Base-by-base conservation (phyloP, 2,888 invertebrate genomes). In the Dinocampus coccinellae region DNA sequence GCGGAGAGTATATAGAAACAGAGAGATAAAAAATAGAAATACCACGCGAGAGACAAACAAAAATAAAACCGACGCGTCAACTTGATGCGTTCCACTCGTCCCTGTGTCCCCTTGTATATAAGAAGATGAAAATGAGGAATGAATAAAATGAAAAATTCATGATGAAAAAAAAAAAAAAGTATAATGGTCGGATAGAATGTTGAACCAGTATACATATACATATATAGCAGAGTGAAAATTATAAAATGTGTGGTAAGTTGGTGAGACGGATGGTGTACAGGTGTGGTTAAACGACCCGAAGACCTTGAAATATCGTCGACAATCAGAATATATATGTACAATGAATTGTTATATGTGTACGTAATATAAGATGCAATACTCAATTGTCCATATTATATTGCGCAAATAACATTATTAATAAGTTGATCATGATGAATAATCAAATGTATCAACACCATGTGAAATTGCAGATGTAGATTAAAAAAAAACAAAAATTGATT, bases 271-370 rank as follows among this genome's bases (percentile, higher is more conserved):
- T 79, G 80, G 78, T 29, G 24, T 76, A 81, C 85, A 85, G 84
- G 84, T 85, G 39, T 47, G 47, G 85, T 85, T 84, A 85, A 85
- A 85, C 79, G 85, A 85, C 84, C 85, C 76, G 82, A 79, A 81
- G 85, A 75, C 86, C 86, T 86, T 86, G 86, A 85, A 83, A 83
- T 81, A 80, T 80, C 80, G 36, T 22, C 26, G n/a, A 26, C 60
- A 61, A 58, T 58, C 6, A 3, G 20, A 29, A 65, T 22, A 33
- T 61, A 33, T 7, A 39, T 57, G 24, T 69, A 33, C 47, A 34
- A 53, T 57, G 16, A 29, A 57, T 20, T 55, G 57, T 42, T 47
- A 57, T 57, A 34, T 64, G 20, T 47, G 60, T 34, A 65, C 60
- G 58, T 70, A 65, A 70, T 70, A 52, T 70, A 70, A 70, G 52